Evolutionary conservation across 2,888 invertebrate species (phyloP), one percentile per base, ranked within the genome.

Genomic region (Hydrotaea cyrtoneurina): DNA sequence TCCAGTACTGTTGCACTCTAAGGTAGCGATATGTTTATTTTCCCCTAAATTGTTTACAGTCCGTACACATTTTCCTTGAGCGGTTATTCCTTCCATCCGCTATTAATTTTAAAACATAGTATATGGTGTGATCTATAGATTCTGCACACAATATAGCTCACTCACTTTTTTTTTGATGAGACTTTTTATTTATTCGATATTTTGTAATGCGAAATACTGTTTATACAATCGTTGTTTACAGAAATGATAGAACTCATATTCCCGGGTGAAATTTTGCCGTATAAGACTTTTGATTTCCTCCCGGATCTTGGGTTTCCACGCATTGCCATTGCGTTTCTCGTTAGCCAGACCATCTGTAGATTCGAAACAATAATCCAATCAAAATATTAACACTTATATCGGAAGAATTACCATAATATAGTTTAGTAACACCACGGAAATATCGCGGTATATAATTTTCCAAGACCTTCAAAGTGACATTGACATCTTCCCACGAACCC

Each of bases 401-500:
- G 2, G 7, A 39, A 39, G 39, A 8, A 31, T 93, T 92, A 97
- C 97, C 96, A 94, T 95, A 95, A 91, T 97, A 97, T 73, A 96
- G 92, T 83, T 94, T 92, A 4, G 94, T 92, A 2, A 96, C 96
- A 59, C 96, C 97, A 26, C 93, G 92, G 92, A 97, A 97, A 93
- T 96, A 97, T 85, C 94, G 96, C 0, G 90, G 90, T 87, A 97
- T 94, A 91, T 97, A 97, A 87, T 95, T 93, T 92, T 97, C 97
- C 75, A 97, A 93, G 1, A 97, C 97, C 11, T 95, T 93, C 26
- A 97, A 93, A 0, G 97, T 97, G 2, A 95, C 94, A 92, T 97
- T 97, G 91, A 96, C 94, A 89, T 97, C 97, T 90, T 97, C 97
- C 43, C 97, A 94, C 0, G 97, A 96, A 0, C 97, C 97, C 0